phyloP scores from a whole-genome alignment of 2,888 invertebrate genomes.

The Watsonalla cultraria region DNA sequence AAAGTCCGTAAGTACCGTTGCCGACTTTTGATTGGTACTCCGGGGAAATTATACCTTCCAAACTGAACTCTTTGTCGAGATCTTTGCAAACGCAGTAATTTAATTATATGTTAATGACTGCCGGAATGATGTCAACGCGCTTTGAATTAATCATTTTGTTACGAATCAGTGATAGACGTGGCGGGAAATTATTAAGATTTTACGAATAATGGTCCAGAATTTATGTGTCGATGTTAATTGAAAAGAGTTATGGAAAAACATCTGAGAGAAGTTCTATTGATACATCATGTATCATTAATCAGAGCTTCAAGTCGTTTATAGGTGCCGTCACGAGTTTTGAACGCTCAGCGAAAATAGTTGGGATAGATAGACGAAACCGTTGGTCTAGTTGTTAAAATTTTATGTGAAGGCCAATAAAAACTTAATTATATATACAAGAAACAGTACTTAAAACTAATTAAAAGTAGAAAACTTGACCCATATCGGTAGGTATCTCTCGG shows the following conservation, averaged over 20 bases:
- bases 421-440: too few relatives aligned
- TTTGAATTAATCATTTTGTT: conserved; percentile 47
- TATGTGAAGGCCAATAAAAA: too few relatives aligned
- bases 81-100: conserved; percentile 41
- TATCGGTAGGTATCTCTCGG: too few relatives aligned
- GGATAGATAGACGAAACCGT: too few relatives aligned
- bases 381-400: too few relatives aligned
- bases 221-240: conserved; percentile 19
- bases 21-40: conserved; percentile 52
- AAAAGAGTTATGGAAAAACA: too few relatives aligned
- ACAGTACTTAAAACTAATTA: too few relatives aligned
- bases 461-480: too few relatives aligned
- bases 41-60: conserved; percentile 15
- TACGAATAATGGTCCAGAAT: conserved; percentile 13
- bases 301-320: conserved; percentile 9
- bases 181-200: conserved; percentile 33
- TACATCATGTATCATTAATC: too few relatives aligned
- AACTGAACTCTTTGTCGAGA: conserved; percentile 20
- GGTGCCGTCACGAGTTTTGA: conserved; percentile 31
- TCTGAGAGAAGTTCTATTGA: too few relatives aligned
- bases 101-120: conserved; percentile 40
- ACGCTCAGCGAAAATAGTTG: conserved; percentile 15
- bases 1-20: conserved; percentile 46
- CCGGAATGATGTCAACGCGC: conserved; percentile 36
- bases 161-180: conserved; percentile 38